Percentiles rank a stretch among this genome's conserved stretches.
These are phyloP conservation scores for Mayetiola destructor DNA, from an alignment of 2,888 invertebrate species.

Conservation along the genomic window DNA sequence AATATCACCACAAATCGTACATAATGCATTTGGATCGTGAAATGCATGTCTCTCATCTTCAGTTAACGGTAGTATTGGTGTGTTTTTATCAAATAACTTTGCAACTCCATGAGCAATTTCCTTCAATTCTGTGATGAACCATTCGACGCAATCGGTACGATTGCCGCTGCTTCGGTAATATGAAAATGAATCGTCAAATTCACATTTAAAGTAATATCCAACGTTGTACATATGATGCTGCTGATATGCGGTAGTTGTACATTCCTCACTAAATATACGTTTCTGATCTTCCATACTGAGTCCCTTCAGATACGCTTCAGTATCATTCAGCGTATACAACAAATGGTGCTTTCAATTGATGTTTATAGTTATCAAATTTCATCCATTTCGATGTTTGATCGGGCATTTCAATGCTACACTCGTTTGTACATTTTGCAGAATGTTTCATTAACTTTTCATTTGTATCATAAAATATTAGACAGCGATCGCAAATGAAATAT, in stretches of 20 bases:
- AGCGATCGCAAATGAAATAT: background rate
- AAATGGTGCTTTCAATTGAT: background rate
- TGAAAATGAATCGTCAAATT: background rate
- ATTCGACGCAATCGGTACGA: background rate
- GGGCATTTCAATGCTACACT: background rate
- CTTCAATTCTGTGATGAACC: background rate
- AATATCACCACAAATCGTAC: constrained; percentile 9
- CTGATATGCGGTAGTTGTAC: background rate
- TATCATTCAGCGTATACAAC: background rate
- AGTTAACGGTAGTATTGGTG: constrained; percentile 1
- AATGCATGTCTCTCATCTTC: background rate
- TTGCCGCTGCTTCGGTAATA: background rate
- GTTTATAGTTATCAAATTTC: background rate
- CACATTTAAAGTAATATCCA: background rate
- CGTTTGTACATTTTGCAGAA: background rate
- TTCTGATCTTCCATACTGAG: background rate
- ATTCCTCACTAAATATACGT: background rate
- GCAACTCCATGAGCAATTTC: background rate
- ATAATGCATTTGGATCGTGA: constrained; percentile 11
- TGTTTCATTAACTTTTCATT: background rate
- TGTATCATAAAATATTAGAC: background rate
- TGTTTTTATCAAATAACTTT: background rate
- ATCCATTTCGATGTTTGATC: background rate
- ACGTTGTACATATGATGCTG: background rate
- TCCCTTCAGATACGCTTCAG: background rate